A percentile compares a stretch with the other conserved stretches of the same genome.
Conservation (phyloP, 2,113 vertebrate genomes). For the Hypocryptadius cinnamomeus region DNA sequence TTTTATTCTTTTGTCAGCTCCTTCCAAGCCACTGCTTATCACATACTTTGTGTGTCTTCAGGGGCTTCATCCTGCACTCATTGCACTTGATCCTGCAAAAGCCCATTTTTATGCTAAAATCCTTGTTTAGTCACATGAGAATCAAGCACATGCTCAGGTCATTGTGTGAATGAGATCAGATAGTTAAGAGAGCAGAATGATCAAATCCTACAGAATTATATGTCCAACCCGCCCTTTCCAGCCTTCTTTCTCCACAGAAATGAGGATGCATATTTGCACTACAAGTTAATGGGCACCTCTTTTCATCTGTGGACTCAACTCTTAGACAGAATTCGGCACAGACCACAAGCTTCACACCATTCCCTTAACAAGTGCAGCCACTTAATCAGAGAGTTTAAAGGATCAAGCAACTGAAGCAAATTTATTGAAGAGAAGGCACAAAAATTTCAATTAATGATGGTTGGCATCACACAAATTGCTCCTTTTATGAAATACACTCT, state of each 20-base stretch:
- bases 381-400: slow-evolving; percentile 37
- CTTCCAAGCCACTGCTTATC: neutral
- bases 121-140: neutral
- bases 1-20: neutral
- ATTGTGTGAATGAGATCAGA: neutral
- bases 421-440: slow-evolving; percentile 54
- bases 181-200: neutral
- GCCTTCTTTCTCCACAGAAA: neutral
- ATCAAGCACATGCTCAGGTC: neutral
- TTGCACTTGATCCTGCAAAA: too few relatives aligned
- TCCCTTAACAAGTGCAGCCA: neutral
- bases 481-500: slow-evolving; percentile 54
- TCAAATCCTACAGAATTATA: neutral
- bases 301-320: neutral
- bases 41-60: neutral
- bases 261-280: neutral
- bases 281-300: neutral
- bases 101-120: neutral
- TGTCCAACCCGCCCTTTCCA: neutral
- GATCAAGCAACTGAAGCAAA: slow-evolving; percentile 45
- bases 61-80: neutral
- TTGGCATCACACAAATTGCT: slow-evolving; percentile 57
- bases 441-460: slow-evolving; percentile 67
- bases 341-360: neutral
- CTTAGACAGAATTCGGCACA: neutral